These are phyloP conservation scores for Vanessa cardui DNA, from an alignment of 2,888 invertebrate genomes.

Conservation along the genomic window DNA sequence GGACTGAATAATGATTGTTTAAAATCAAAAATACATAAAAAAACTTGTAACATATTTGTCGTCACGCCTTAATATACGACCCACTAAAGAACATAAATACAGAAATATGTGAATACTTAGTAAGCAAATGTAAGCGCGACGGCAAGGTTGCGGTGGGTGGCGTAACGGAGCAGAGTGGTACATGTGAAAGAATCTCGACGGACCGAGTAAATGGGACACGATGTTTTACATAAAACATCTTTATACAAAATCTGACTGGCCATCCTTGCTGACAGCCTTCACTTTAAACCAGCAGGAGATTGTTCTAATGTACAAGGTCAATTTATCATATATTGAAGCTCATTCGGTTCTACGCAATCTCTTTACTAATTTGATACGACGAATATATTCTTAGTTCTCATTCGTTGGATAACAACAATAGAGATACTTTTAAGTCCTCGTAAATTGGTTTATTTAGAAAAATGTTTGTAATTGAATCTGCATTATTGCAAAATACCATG, in stretches of 20 bases:
- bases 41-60: background rate
- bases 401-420: too few species aligned
- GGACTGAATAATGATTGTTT: too few species aligned
- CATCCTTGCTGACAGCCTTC: conserved; percentile 36
- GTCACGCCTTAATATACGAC: conserved; percentile 47
- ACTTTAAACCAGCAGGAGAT: conserved; percentile 35
- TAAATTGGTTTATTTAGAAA: too few species aligned
- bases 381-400: too few species aligned
- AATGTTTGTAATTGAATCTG: too few species aligned
- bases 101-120: conserved; percentile 67
- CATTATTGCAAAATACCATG: too few species aligned
- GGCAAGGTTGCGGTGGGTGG: conserved; percentile 68
- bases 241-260: conserved; percentile 31
- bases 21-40: background rate
- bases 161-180: conserved; percentile 44
- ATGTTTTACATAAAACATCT: conserved; percentile 35
- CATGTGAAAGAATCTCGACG: conserved; percentile 37
- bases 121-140: conserved; percentile 65
- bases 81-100: conserved; percentile 67
- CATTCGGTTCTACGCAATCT: background rate
- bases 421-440: too few species aligned
- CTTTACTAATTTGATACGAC: too few species aligned
- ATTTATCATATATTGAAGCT: conserved; percentile 11
- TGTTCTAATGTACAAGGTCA: conserved; percentile 34
- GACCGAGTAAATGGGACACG: conserved; percentile 36